A percentile compares a stretch with the other conserved stretches of the same genome.
phyloP scores from a whole-genome alignment of 2,797 vertebrate genomes.

The Erpetoichthys calabaricus region DNA sequence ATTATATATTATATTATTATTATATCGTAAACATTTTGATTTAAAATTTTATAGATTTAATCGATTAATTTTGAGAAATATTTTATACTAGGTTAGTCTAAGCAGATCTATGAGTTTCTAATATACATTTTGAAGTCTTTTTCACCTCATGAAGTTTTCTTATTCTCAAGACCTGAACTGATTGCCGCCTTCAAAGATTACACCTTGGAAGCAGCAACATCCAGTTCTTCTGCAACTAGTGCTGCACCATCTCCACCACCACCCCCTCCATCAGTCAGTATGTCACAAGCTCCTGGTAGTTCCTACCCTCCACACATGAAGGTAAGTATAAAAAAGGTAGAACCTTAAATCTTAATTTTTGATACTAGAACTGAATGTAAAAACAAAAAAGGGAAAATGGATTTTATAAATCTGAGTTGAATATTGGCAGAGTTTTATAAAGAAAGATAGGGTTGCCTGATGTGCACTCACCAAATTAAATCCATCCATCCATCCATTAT shows the following conservation, averaged over 20 bases:
- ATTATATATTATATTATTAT: too few relatives aligned
- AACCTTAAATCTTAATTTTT: neutral
- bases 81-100: neutral
- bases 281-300: constrained; percentile 64
- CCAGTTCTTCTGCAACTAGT: constrained; percentile 31
- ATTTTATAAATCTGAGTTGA: too few relatives aligned
- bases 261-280: constrained; percentile 27
- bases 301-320: constrained; percentile 81
- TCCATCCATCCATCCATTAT: too few relatives aligned
- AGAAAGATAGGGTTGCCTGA: too few relatives aligned
- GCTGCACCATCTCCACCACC: constrained; percentile 40
- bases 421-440: too few relatives aligned
- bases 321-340: constrained; percentile 34
- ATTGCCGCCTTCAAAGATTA: constrained; percentile 76
- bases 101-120: too few relatives aligned
- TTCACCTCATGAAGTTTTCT: constrained; percentile 1
- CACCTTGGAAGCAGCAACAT: constrained; percentile 54
- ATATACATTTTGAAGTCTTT: neutral
- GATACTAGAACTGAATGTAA: neutral
- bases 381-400: too few relatives aligned
- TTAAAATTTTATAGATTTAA: too few relatives aligned
- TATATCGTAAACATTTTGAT: too few relatives aligned
- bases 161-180: constrained; percentile 56
- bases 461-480: too few relatives aligned
- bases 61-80: too few relatives aligned